phyloP scores from a whole-genome alignment of 2,797 vertebrate species.

The Lindbergichthys nudifrons region DNA sequence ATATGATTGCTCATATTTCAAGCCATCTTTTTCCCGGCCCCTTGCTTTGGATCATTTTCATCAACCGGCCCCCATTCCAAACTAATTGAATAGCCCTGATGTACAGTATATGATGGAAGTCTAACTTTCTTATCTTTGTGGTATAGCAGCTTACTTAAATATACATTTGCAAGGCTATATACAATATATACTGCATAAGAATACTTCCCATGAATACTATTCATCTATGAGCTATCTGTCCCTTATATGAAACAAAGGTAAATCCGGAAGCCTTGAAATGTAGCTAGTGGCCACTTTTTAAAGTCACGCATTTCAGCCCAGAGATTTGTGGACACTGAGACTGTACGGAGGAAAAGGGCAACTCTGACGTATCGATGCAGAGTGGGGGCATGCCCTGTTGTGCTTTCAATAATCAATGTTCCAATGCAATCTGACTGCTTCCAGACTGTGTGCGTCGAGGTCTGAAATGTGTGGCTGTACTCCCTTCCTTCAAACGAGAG shows the following conservation, averaged over 20 bases:
- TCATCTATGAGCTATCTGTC: too few relatives aligned
- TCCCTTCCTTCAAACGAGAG: conserved; percentile 42
- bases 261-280: neutral
- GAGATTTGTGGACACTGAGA: conserved; percentile 55
- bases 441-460: neutral
- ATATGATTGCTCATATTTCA: too few relatives aligned
- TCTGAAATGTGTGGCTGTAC: conserved; percentile 18
- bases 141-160: too few relatives aligned
- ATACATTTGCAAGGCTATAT: too few relatives aligned
- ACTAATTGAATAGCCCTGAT: too few relatives aligned
- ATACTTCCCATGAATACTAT: neutral
- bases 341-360: conserved; percentile 55
- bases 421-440: conserved; percentile 19
- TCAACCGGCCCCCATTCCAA: too few relatives aligned
- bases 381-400: conserved; percentile 49
- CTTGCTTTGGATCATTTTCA: too few relatives aligned
- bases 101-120: too few relatives aligned
- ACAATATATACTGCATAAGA: too few relatives aligned
- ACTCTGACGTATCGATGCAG: conserved; percentile 63
- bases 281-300: conserved; percentile 4
- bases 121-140: too few relatives aligned
- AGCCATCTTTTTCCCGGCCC: too few relatives aligned
- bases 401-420: conserved; percentile 71
- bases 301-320: neutral
- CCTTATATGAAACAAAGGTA: neutral